phyloP scores from a whole-genome alignment of 2,113 vertebrate species.

The Mus pahari region DNA sequence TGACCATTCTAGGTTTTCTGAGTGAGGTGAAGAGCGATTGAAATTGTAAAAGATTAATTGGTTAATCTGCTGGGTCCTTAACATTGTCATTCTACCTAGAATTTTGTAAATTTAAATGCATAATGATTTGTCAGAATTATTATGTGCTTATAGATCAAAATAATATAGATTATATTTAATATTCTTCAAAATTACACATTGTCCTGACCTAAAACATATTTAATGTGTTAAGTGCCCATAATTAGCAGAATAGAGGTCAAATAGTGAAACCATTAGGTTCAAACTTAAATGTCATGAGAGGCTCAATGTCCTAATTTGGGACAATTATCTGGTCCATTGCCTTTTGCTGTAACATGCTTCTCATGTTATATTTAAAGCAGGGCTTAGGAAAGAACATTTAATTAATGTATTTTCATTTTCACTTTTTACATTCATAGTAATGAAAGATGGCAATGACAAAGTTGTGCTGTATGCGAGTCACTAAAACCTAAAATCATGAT shows the following conservation, averaged over 20 bases:
- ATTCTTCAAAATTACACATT: slow-evolving; percentile 31
- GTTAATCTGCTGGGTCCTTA: neutral
- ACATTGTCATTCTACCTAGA: neutral
- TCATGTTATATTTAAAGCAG: neutral
- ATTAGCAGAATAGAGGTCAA: slow-evolving; percentile 68
- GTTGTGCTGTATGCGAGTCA: neutral
- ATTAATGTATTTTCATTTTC: slow-evolving; percentile 39
- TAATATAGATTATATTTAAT: slow-evolving; percentile 10
- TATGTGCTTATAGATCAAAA: slow-evolving; percentile 13
- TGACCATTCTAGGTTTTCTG: neutral
- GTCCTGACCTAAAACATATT: slow-evolving; percentile 50
- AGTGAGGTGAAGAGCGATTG: neutral
- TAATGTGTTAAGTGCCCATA: slow-evolving; percentile 16
- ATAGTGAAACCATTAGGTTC: slow-evolving; percentile 49
- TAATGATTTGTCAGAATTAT: neutral
- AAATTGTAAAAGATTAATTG: neutral
- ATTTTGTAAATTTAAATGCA: slow-evolving; percentile 41
- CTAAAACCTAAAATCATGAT: slow-evolving; percentile 42
- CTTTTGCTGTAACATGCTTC: slow-evolving; percentile 47
- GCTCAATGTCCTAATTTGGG: slow-evolving; percentile 63
- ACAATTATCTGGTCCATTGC: slow-evolving; percentile 62
- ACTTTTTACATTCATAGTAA: neutral
- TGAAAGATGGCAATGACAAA: slow-evolving; percentile 26
- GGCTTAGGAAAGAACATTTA: slow-evolving; percentile 35
- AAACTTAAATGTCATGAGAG: slow-evolving; percentile 63